Conservation (phyloP, 2,113 vertebrate genomes). For the Sander vitreus region DNA sequence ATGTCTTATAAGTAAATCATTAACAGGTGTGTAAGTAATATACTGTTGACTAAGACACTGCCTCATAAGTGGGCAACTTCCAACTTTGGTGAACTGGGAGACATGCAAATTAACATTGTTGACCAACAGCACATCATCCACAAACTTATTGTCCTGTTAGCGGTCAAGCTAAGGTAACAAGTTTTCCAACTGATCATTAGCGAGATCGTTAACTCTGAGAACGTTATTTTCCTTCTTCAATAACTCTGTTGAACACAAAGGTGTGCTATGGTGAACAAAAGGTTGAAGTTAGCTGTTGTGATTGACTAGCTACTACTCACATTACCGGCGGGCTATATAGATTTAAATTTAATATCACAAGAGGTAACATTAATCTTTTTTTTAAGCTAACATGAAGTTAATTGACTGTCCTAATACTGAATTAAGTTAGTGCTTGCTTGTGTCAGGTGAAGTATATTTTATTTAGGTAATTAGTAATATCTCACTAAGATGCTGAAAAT, state of each 20-base stretch:
- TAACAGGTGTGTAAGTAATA: background rate
- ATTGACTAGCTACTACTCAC: background rate
- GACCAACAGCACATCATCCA: background rate
- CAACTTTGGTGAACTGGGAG: background rate
- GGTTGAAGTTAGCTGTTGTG: background rate
- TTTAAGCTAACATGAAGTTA: too few relatives aligned
- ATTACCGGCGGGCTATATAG: too few relatives aligned
- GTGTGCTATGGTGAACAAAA: background rate
- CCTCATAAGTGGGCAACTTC: background rate
- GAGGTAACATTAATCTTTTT: too few relatives aligned
- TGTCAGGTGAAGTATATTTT: too few relatives aligned
- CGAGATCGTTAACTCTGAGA: background rate
- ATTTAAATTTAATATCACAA: too few relatives aligned
- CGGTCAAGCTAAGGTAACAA: background rate
- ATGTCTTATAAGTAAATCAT: constrained; percentile 37
- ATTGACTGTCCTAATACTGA: too few relatives aligned
- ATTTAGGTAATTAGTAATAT: too few relatives aligned
- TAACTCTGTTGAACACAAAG: background rate
- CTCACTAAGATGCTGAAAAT: too few relatives aligned
- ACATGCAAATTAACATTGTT: background rate
- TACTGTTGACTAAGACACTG: background rate
- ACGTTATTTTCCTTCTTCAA: background rate
- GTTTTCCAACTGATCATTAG: background rate
- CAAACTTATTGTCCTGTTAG: background rate
- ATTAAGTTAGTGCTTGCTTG: too few relatives aligned